A percentile compares a stretch with the other conserved stretches of the same genome.
Evolutionary conservation across 2,888 invertebrate species (phyloP).

Genomic region (Penaeus monodon): DNA sequence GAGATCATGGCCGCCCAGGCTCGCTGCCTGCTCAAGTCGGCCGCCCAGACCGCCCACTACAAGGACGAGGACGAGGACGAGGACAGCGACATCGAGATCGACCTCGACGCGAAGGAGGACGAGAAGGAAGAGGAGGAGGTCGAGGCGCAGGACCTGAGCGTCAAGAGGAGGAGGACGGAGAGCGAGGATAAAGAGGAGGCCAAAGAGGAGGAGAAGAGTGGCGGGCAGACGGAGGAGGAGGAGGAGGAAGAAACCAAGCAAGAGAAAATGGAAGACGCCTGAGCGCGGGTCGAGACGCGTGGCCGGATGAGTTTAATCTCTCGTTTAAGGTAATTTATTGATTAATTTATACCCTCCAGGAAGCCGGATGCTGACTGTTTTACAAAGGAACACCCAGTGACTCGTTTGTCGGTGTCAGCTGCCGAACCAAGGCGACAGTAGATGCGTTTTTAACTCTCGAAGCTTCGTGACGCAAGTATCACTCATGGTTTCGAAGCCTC

Average conservation of each 20-base stretch:
- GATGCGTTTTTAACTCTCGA: too few species aligned
- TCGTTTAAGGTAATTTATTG: too few species aligned
- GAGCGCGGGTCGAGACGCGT: too few species aligned
- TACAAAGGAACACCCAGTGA: too few species aligned
- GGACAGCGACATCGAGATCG: slow-evolving; percentile 47
- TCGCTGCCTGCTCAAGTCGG: slow-evolving; percentile 42
- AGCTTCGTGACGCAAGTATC: too few species aligned
- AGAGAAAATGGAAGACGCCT: not conserved
- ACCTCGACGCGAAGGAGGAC: slow-evolving; percentile 26
- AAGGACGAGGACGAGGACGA: slow-evolving; percentile 25
- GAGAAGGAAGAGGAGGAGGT: slow-evolving; percentile 21
- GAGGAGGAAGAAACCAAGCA: not conserved
- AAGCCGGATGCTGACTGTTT: too few species aligned
- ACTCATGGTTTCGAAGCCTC: too few species aligned
- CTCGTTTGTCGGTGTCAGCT: too few species aligned
- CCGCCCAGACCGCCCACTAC: slow-evolving; percentile 5
- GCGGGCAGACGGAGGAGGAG: not conserved
- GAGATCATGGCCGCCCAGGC: slow-evolving; percentile 52
- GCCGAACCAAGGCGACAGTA: too few species aligned
- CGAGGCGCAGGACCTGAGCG: slow-evolving; percentile 57
- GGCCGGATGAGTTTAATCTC: too few species aligned
- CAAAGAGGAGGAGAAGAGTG: not conserved
- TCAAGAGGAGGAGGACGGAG: slow-evolving; percentile 42
- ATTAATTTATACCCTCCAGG: too few species aligned
- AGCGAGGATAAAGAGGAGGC: slow-evolving; percentile 8